phyloP scores from a whole-genome alignment of 2,888 invertebrate genomes.

The Tenthredo notha region DNA sequence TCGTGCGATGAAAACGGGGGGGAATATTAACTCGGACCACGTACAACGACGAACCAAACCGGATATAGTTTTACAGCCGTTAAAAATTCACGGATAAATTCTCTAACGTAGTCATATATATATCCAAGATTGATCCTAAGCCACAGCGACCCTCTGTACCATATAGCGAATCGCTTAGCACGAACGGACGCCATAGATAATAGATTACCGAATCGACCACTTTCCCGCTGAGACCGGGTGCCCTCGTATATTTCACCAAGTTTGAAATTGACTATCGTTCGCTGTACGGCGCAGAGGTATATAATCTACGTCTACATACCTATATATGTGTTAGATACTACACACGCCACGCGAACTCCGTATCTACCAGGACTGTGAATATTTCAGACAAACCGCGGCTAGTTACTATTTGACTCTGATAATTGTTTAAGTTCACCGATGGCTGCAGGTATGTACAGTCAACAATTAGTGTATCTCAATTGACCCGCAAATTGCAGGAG shows the following conservation, averaged over 20 bases:
- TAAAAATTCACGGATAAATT: constrained; percentile 12
- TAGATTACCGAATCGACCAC: constrained; percentile 37
- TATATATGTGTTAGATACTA: neutral
- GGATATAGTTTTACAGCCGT: constrained; percentile 21
- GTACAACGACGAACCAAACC: neutral
- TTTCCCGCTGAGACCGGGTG: constrained; percentile 20
- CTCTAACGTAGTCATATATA: neutral
- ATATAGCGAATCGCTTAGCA: constrained; percentile 21
- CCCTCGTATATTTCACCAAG: constrained; percentile 21
- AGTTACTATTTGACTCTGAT: constrained; percentile 16
- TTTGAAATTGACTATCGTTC: constrained; percentile 36
- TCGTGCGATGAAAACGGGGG: constrained; percentile 3
- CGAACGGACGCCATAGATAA: constrained; percentile 30
- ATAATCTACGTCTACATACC: neutral
- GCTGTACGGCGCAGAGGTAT: constrained; percentile 4
- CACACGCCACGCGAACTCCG: neutral
- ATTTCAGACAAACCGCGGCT: constrained; percentile 23
- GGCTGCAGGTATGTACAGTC: constrained; percentile 13
- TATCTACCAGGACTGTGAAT: constrained; percentile 1
- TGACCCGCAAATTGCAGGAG: neutral
- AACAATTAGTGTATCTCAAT: neutral
- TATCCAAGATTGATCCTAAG: constrained; percentile 32
- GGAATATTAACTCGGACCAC: constrained; percentile 10
- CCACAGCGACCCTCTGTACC: constrained; percentile 11
- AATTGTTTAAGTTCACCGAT: constrained; percentile 27